Evolutionary conservation across 2,113 vertebrate genomes (phyloP), one percentile per base, ranked within the genome.

Genomic region (Perca flavescens): DNA sequence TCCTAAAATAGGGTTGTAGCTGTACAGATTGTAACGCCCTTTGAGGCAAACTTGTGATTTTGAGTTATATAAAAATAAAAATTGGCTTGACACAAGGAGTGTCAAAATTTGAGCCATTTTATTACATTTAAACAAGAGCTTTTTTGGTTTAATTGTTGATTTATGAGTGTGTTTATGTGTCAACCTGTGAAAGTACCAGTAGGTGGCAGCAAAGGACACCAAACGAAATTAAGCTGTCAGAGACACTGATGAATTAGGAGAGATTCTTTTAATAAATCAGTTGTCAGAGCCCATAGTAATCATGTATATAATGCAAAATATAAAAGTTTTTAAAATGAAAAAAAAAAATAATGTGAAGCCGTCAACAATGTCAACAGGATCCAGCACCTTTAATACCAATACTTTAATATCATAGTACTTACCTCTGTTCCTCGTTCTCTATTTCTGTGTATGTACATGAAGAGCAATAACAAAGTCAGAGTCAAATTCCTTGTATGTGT

Each of bases 151-250:
- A 19, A 4, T 13, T 19, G 21, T 21, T n/a, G 16, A 34, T 34
- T n/a, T 17, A 53, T 2, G 8, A 2, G 21, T 1, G 0, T 28
- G 2, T 22, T 31, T 49, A 8, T 16, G 4, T 65, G 36, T n/a
- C 6, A 17, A 16, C 11, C 10, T 9, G 16, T 14, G 4, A 22
- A 43, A 31, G 1, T 2, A 62, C 85, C 91, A 90, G 46, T 43
- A 87, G 89, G 47, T 74, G 83, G 73, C 74, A 89, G 85, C 52
- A 90, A 68, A 86, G 28, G n/a, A 61, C n/a, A 60, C 0, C 6
- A 61, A 64, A 69, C 11, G 12, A 10, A 47, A 34, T 9, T 3
- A 11, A 60, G 1, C 6, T 36, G 10, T 17, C 31, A 40, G 14
- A 60, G 19, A 4, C 19, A 10, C 3, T 1, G 21, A 13, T 22